phyloP scores from a whole-genome alignment of 2,113 vertebrate species.

The Mobula hypostoma region DNA sequence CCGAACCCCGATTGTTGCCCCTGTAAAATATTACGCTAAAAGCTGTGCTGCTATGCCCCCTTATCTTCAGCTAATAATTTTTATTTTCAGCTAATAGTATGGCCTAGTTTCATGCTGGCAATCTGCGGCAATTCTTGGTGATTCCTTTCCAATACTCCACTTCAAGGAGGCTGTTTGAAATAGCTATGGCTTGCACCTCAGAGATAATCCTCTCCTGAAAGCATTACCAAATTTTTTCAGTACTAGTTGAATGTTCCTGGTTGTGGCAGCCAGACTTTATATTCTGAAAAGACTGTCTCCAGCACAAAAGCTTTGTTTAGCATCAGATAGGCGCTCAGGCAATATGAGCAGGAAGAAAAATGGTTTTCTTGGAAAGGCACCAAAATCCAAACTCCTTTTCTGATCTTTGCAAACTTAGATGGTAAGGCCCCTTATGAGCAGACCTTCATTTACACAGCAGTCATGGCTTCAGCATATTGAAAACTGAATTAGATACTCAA shows the following conservation, averaged over 20 bases:
- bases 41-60: too few relatives aligned
- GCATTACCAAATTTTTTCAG: background rate
- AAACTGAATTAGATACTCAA: background rate
- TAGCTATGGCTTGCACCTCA: background rate
- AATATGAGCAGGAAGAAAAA: background rate
- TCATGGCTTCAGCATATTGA: background rate
- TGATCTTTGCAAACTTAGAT: background rate
- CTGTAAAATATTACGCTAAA: too few relatives aligned
- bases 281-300: background rate
- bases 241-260: background rate
- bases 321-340: background rate
- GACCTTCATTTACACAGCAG: background rate
- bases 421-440: background rate
- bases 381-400: background rate
- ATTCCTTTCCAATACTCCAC: background rate
- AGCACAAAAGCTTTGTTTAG: background rate
- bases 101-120: background rate
- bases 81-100: background rate
- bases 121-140: background rate
- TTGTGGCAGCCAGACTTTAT: background rate
- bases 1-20: too few relatives aligned
- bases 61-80: too few relatives aligned
- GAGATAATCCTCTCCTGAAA: background rate
- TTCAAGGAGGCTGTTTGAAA: background rate
- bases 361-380: background rate